phyloP scores from a whole-genome alignment of 2,888 invertebrate species.

The Clepsis dumicolana region DNA sequence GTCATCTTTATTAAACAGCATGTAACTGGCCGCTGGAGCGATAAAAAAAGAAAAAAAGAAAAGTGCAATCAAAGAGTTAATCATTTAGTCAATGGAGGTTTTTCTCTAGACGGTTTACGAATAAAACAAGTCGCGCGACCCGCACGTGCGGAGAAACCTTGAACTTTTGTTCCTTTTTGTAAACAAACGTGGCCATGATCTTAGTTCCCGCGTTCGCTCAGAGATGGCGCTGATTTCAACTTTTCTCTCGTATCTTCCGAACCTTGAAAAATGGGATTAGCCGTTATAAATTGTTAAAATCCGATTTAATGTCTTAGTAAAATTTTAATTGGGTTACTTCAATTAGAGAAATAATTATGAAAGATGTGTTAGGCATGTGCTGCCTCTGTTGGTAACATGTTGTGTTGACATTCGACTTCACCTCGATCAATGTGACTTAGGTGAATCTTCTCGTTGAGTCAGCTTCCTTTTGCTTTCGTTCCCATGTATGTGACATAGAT shows the following conservation, averaged over 20 bases:
- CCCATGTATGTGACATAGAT: slow-evolving; percentile 14
- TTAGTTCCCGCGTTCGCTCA: slow-evolving; percentile 52
- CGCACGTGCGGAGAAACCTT: slow-evolving; percentile 56
- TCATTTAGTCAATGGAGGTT: neutral
- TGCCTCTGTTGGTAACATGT: neutral
- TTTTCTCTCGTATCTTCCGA: neutral
- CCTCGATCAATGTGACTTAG: neutral
- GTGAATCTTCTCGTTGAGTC: slow-evolving; percentile 7
- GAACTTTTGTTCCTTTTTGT: slow-evolving; percentile 64
- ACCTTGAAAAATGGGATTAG: neutral
- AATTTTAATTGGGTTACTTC: neutral
- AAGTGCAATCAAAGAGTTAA: too few relatives aligned
- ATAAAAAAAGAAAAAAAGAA: too few relatives aligned
- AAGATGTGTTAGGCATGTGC: neutral
- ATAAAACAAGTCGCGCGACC: slow-evolving; percentile 10
- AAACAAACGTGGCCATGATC: slow-evolving; percentile 74
- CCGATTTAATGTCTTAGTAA: neutral
- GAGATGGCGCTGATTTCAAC: slow-evolving; percentile 65
- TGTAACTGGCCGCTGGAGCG: too few relatives aligned
- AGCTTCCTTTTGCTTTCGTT: slow-evolving; percentile 31
- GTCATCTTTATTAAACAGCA: too few relatives aligned
- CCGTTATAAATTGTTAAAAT: neutral
- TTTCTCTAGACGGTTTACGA: slow-evolving; percentile 1
- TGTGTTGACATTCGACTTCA: too few relatives aligned
- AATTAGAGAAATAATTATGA: neutral